Conservation (phyloP, 2,113 vertebrate species). For the Vanacampus margaritifer region DNA sequence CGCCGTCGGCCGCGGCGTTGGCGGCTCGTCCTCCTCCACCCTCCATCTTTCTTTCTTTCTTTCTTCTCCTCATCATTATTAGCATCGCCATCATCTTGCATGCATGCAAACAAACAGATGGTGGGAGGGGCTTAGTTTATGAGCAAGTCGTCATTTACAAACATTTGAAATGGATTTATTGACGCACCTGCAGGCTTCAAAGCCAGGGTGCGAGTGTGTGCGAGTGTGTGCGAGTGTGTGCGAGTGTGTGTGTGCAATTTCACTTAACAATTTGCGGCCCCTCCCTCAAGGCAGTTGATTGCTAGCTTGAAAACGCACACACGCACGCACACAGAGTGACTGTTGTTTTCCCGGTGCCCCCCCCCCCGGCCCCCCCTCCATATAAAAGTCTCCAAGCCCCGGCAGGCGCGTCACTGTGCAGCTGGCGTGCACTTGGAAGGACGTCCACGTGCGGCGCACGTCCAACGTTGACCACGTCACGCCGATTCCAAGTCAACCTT, state of each 20-base stretch:
- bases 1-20: no score
- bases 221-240: no score
- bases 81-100: no score
- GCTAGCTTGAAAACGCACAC: slow-evolving; percentile 65
- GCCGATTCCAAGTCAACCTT: neutral
- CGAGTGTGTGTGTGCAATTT: slow-evolving; percentile 67
- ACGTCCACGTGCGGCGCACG: neutral
- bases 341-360: slow-evolving; percentile 70
- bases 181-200: no score
- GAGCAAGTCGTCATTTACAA: no score
- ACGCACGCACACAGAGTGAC: neutral
- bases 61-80: no score
- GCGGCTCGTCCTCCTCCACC: no score
- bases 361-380: slow-evolving; percentile 44
- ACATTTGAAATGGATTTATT: no score
- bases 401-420: slow-evolving; percentile 66
- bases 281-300: slow-evolving; percentile 69
- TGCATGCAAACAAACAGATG: no score
- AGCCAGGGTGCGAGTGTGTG: no score
- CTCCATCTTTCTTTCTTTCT: no score
- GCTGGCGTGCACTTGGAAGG: neutral
- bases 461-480: neutral
- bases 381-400: slow-evolving; percentile 77
- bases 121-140: no score
- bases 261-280: slow-evolving; percentile 71